A percentile compares a stretch with the other conserved stretches of the same genome.
Evolutionary conservation across 2,113 vertebrate species (phyloP).

Genomic region (Cariama cristata): DNA sequence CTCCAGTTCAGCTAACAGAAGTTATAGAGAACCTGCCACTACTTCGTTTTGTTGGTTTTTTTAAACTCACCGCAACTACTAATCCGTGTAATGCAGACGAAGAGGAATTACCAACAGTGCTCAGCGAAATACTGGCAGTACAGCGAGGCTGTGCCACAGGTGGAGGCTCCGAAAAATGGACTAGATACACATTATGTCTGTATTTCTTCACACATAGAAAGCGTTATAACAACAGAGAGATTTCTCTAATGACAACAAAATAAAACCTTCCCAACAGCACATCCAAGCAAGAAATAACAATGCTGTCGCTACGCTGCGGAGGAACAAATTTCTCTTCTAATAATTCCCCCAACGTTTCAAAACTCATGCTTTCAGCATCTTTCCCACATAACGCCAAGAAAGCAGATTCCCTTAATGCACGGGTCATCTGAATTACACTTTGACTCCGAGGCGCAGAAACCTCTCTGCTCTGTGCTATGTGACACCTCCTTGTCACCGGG

Average conservation of each 20-base stretch:
- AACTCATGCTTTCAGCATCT: conserved; percentile 54
- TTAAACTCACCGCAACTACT: not conserved
- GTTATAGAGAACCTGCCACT: not conserved
- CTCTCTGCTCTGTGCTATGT: conserved; percentile 25
- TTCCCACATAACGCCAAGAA: not conserved
- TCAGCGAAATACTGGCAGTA: conserved; percentile 39
- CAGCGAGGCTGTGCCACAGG: conserved; percentile 53
- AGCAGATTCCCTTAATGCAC: conserved; percentile 21
- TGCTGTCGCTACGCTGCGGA: conserved; percentile 1
- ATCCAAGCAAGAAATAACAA: conserved; percentile 70
- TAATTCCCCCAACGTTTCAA: not conserved
- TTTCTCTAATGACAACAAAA: conserved; percentile 75
- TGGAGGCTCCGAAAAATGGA: conserved; percentile 63
- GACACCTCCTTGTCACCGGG: conserved; percentile 51
- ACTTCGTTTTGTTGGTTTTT: not conserved
- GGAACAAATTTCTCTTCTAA: conserved; percentile 29
- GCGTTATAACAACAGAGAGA: conserved; percentile 70
- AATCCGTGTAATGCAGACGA: not conserved
- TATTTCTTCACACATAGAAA: conserved; percentile 71
- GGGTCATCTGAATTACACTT: conserved; percentile 10
- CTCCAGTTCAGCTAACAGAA: conserved; percentile 38
- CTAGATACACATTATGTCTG: conserved; percentile 69
- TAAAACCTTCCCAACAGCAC: conserved; percentile 69
- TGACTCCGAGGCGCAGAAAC: not conserved
- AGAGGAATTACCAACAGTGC: conserved; percentile 26